Conservation (phyloP, 2,113 vertebrate species). For the Chaetodon trifascialis region DNA sequence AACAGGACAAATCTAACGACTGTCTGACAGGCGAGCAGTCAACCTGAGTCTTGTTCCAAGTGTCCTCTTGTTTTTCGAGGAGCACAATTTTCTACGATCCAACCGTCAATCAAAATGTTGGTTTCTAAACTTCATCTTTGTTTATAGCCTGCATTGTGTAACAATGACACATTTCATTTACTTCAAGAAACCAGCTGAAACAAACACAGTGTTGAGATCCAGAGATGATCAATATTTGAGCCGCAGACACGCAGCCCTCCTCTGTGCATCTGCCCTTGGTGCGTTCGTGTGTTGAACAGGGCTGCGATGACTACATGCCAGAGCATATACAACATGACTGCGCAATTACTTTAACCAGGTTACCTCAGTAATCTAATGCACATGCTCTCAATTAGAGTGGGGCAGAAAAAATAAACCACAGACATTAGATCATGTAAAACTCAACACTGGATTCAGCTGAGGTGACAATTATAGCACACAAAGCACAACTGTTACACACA, state of each 20-base stretch:
- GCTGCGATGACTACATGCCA: constrained; percentile 42
- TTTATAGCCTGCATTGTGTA: not conserved
- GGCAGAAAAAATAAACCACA: constrained; percentile 27
- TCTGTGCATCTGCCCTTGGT: not conserved
- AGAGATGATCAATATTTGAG: not conserved
- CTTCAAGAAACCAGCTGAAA: not conserved
- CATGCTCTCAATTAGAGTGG: constrained; percentile 64
- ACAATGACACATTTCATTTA: not conserved
- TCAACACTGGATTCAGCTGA: constrained; percentile 7
- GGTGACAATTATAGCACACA: not conserved
- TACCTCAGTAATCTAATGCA: constrained; percentile 69
- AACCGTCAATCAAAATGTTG: not conserved
- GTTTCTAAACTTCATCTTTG: not conserved
- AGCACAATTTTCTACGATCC: not conserved
- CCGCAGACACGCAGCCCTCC: not conserved
- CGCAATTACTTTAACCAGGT: constrained; percentile 71
- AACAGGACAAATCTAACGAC: constrained; percentile 33
- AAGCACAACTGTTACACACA: not conserved
- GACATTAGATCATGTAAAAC: constrained; percentile 23
- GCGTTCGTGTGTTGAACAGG: not conserved
- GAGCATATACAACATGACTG: constrained; percentile 57
- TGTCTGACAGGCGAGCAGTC: not conserved
- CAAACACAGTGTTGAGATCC: not conserved
- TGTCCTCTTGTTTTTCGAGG: not conserved
- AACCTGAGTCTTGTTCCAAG: not conserved